A percentile compares a stretch with the other conserved stretches of the same genome.
Evolutionary conservation across 2,797 vertebrate species (phyloP).

Genomic region (Schizopygopsis malacanthus): DNA sequence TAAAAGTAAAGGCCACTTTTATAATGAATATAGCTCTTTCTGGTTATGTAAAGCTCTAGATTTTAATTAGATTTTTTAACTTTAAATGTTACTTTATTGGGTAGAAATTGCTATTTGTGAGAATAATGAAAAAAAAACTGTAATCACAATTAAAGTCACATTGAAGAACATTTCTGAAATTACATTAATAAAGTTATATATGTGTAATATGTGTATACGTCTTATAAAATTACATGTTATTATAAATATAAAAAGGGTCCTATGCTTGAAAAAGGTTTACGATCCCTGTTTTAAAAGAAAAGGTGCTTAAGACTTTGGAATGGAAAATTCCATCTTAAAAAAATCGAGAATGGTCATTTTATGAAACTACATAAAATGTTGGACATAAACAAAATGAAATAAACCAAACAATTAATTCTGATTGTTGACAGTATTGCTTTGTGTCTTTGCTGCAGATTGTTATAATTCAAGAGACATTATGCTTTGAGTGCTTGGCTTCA

Average conservation of each 20-base stretch:
- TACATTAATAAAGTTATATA: not conserved
- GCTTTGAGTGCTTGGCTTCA: slow-evolving; percentile 19
- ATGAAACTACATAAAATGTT: not conserved
- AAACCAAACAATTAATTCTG: not conserved
- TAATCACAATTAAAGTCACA: not conserved
- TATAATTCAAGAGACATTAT: slow-evolving; percentile 16
- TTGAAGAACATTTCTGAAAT: not conserved
- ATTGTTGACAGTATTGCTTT: not conserved
- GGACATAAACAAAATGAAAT: not conserved
- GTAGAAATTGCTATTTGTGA: not conserved
- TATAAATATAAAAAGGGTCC: not conserved
- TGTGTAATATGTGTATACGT: too few species aligned
- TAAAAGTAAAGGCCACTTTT: not conserved
- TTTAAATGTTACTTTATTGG: not conserved
- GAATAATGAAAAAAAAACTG: not conserved
- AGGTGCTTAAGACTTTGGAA: not conserved
- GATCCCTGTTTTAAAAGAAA: not conserved
- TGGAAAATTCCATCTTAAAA: not conserved
- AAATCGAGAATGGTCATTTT: not conserved
- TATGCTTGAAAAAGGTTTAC: not conserved
- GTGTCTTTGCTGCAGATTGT: not conserved
- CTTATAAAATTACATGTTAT: too few species aligned
- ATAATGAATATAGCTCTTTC: not conserved
- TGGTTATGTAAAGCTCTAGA: not conserved
- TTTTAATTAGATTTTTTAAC: not conserved